Conservation (phyloP, 2,113 vertebrate genomes). For the Gasterosteus nipponicus region DNA sequence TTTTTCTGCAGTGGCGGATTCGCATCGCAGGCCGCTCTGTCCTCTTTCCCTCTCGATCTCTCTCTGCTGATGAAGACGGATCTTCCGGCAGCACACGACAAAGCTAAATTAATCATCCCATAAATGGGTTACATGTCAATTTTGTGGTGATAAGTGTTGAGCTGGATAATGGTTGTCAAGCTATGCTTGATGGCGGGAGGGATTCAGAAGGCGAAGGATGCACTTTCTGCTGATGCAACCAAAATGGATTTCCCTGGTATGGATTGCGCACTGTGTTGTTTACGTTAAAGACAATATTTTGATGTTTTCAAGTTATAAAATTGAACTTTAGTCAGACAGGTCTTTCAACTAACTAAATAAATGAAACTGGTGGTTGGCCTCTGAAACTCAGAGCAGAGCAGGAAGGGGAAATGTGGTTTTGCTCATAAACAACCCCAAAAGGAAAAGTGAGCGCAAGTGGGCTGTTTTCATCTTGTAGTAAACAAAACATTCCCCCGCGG, state of each 20-base stretch:
- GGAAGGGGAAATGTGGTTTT: conserved; percentile 33
- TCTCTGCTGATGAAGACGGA: conserved; percentile 72
- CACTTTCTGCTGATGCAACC: conserved; percentile 62
- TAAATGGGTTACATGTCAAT: conserved; percentile 72
- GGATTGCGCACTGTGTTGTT: conserved; percentile 15
- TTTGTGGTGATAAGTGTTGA: conserved; percentile 67
- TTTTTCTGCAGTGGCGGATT: conserved; percentile 59
- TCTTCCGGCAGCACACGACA: conserved; percentile 56
- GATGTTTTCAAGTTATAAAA: conserved; percentile 4
- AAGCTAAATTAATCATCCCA: conserved; percentile 75
- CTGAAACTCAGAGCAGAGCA: conserved; percentile 27
- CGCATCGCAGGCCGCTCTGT: conserved; percentile 25
- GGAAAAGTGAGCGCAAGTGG: conserved; percentile 58
- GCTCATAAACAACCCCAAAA: conserved; percentile 60
- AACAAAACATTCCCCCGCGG: conserved; percentile 76
- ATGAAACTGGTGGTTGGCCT: conserved; percentile 39
- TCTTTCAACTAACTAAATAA: conserved; percentile 22
- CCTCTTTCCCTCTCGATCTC: conserved; percentile 9
- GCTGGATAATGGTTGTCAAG: conserved; percentile 59
- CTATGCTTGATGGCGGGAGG: conserved; percentile 58
- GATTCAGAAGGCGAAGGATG: conserved; percentile 43
- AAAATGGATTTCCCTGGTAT: conserved; percentile 50
- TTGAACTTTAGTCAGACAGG: conserved; percentile 10
- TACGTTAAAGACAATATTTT: conserved; percentile 6
- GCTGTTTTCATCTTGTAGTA: conserved; percentile 78